phyloP scores from a whole-genome alignment of 2,888 invertebrate genomes.

The Spilosoma lubricipeda region DNA sequence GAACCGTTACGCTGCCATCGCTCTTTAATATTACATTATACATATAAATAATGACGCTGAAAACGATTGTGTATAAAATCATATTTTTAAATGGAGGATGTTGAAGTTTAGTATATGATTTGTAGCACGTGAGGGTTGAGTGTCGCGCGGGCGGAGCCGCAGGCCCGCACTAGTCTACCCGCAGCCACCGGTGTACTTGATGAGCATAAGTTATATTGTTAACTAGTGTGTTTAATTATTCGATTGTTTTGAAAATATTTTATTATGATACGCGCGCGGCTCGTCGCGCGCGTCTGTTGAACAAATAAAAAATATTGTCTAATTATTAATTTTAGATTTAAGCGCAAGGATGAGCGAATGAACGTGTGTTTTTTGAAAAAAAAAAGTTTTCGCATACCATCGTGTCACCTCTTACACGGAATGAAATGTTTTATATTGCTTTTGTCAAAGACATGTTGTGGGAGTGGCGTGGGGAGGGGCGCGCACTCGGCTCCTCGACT shows the following conservation, averaged over 20 bases:
- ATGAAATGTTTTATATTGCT: conserved; percentile 85
- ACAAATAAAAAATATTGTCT: conserved; percentile 86
- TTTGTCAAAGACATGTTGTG: conserved; percentile 76
- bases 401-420: conserved; percentile 84
- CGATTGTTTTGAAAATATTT: conserved; percentile 87
- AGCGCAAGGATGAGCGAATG: conserved; percentile 85
- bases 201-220: conserved; percentile 83
- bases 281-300: conserved; percentile 85
- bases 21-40: conserved; percentile 62
- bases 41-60: conserved; percentile 61
- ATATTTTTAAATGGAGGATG: conserved; percentile 70
- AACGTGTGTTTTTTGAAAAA: conserved; percentile 83
- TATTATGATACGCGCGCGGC: conserved; percentile 85
- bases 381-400: conserved; percentile 82
- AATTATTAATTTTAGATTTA: conserved; percentile 86
- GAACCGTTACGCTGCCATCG: conserved; percentile 72
- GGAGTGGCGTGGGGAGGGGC: conserved; percentile 57
- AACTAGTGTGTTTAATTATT: conserved; percentile 87
- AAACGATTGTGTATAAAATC: conserved; percentile 75
- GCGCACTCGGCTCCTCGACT: conserved; percentile 38
- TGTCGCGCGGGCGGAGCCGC: conserved; percentile 36
- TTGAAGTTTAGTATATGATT: conserved; percentile 72
- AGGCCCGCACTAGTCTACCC: conserved; percentile 49
- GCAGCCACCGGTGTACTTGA: conserved; percentile 68
- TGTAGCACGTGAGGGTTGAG: conserved; percentile 63